Conservation (phyloP, 2,797 vertebrate species). For the Buphagus erythrorhynchus region DNA sequence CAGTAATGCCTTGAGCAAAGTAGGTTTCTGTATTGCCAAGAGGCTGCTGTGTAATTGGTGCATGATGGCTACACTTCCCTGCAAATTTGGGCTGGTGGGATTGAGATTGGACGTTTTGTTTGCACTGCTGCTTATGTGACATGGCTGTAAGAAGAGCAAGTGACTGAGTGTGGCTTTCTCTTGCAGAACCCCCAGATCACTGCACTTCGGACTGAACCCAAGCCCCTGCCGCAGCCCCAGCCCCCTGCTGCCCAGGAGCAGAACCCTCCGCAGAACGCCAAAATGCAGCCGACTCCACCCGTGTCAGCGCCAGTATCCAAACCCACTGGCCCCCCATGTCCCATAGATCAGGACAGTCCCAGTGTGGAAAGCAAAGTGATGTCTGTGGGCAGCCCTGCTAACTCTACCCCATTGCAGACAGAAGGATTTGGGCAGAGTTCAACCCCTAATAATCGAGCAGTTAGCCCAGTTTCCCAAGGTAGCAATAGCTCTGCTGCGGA, state of each 20-base stretch:
- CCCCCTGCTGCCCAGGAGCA: constrained; percentile 83
- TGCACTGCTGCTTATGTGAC: neutral
- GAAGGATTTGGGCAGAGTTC: constrained; percentile 85
- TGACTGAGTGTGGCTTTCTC: neutral
- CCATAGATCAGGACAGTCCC: constrained; percentile 86
- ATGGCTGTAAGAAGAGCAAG: neutral
- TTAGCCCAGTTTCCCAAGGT: constrained; percentile 87
- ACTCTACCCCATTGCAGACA: constrained; percentile 78
- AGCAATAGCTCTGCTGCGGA: constrained; percentile 82
- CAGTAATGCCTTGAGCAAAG: neutral
- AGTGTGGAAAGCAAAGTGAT: constrained; percentile 91
- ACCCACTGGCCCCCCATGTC: constrained; percentile 79
- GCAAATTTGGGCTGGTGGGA: neutral
- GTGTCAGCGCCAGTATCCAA: constrained; percentile 86
- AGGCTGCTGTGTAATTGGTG: neutral
- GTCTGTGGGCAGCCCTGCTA: constrained; percentile 88
- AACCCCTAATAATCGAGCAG: constrained; percentile 86
- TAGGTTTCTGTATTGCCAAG: neutral
- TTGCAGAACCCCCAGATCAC: constrained; percentile 91
- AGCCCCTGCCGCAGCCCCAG: constrained; percentile 81
- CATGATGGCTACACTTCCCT: neutral
- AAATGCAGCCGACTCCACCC: constrained; percentile 88
- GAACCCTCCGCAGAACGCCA: constrained; percentile 91
- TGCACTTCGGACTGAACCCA: constrained; percentile 89
- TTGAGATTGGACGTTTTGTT: neutral